Percentiles rank a stretch among this genome's conserved stretches.
These are phyloP conservation scores for Horisme vitalbata DNA, from an alignment of 2,888 invertebrate genomes.

Conservation along the genomic window DNA sequence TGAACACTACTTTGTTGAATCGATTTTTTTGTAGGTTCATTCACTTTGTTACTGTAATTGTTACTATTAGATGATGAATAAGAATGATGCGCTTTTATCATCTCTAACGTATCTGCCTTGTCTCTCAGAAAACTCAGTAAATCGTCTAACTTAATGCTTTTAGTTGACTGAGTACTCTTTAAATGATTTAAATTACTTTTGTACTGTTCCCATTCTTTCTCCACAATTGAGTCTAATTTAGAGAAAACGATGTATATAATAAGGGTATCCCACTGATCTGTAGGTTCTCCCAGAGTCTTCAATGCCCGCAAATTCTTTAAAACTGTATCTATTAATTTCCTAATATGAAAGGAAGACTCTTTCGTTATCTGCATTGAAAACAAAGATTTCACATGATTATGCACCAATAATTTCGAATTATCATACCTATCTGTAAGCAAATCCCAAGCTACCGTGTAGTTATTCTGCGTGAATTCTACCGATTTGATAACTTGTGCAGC, in stretches of 20 bases:
- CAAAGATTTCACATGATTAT: neutral
- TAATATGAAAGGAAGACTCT: constrained; percentile 22
- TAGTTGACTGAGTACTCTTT: too few species aligned
- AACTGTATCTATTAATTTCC: constrained; percentile 25
- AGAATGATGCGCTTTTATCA: too few species aligned
- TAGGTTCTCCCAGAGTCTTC: constrained; percentile 24
- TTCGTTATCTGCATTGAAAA: constrained; percentile 1
- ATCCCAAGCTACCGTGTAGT: neutral
- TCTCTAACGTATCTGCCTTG: too few species aligned
- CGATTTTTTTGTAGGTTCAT: too few species aligned
- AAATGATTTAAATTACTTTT: too few species aligned
- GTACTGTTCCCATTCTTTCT: constrained; percentile 33
- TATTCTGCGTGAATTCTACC: neutral
- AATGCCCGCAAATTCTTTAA: constrained; percentile 27
- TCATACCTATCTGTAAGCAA: neutral
- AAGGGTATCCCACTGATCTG: constrained; percentile 28
- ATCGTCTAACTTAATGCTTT: too few species aligned
- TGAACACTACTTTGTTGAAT: too few species aligned
- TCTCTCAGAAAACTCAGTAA: too few species aligned
- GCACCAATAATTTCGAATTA: neutral
- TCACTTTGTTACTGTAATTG: too few species aligned
- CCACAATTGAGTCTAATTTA: constrained; percentile 28
- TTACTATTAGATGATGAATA: too few species aligned
- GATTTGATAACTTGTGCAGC: neutral
- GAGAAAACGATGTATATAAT: constrained; percentile 26